Evolutionary conservation across 2,113 vertebrate genomes (phyloP), one percentile per base, ranked within the genome.

Genomic region (Protobothrops flavoviridis): DNA sequence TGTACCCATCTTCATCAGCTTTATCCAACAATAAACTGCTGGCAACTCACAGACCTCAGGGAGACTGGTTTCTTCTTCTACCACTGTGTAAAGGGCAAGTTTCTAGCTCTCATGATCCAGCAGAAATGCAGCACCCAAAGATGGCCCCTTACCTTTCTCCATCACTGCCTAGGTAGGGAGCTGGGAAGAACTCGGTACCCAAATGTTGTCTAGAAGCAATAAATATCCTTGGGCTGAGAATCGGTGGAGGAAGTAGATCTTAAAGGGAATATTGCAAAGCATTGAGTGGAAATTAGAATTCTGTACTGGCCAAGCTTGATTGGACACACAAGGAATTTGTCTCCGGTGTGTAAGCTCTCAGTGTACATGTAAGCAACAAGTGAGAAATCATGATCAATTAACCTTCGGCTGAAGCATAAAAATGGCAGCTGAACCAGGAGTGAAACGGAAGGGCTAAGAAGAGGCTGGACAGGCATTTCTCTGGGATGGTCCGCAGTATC

Each of bases 131-230:
- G 33, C 21, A 13, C 17, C 2, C 21, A 48, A 24, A 50, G 26
- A n/a, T n/a, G 29, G 45, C 52, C 64, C 29, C 64, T 69, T n/a
- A 29, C 26, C 61, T 69, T n/a, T 2, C 12, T 69, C 64, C 29
- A 5, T 1, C 12, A 0, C n/a, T 69, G 29, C 64, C 26, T 5
- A 11, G 29, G 3, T 0, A 29, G 10, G 26, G 10, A 13, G 26
- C 26, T 11, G 61, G 10, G 64, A n/a, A 69, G 64, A n/a, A n/a
- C 11, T 1, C 4, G 12, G 4, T n/a, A 15, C 12, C 29, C 29
- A n/a, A 29, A 69, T 15, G 64, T 15, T 5, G 0, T 15, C 61
- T 5, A 2, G 29, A n/a, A 69, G 26, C 26, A 69, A 5, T 15
- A 29, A 69, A 10, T 8, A 13, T n/a, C 45, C 43, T 17, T 13